phyloP scores from a whole-genome alignment of 2,113 vertebrate species.

The Mionectes macconnelli region DNA sequence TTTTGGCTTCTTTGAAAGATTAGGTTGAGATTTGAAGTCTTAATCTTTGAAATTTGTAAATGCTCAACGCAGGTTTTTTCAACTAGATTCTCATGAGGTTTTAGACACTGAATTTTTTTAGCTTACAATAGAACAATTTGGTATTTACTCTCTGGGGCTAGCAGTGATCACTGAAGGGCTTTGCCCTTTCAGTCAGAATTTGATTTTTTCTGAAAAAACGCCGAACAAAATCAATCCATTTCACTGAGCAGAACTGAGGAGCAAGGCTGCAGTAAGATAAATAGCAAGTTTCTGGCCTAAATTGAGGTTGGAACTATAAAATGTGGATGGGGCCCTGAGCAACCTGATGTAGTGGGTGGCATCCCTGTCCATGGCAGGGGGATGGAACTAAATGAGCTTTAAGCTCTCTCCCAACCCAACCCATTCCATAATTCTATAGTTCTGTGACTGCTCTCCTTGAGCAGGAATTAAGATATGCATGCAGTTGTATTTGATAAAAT shows the following conservation, averaged over 20 bases:
- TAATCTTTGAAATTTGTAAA: neutral
- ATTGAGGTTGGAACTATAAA: neutral
- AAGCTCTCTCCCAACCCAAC: neutral
- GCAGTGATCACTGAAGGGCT: neutral
- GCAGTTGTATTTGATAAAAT: neutral
- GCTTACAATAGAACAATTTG: neutral
- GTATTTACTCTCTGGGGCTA: neutral
- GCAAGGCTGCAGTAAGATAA: neutral
- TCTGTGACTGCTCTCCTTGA: neutral
- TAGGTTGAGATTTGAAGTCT: neutral
- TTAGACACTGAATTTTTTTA: neutral
- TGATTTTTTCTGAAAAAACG: neutral
- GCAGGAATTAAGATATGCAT: neutral
- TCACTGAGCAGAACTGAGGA: neutral
- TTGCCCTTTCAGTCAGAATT: neutral
- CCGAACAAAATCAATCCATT: neutral
- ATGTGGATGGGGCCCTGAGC: neutral
- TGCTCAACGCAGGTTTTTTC: neutral
- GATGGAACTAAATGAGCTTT: neutral
- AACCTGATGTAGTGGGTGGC: neutral
- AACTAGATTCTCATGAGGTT: neutral
- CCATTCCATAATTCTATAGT: neutral
- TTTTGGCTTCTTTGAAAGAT: neutral
- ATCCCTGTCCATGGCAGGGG: neutral
- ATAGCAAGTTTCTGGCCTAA: neutral